These are phyloP conservation scores for Cromileptes altivelis DNA, from an alignment of 2,113 vertebrate species.

Conservation along the genomic window DNA sequence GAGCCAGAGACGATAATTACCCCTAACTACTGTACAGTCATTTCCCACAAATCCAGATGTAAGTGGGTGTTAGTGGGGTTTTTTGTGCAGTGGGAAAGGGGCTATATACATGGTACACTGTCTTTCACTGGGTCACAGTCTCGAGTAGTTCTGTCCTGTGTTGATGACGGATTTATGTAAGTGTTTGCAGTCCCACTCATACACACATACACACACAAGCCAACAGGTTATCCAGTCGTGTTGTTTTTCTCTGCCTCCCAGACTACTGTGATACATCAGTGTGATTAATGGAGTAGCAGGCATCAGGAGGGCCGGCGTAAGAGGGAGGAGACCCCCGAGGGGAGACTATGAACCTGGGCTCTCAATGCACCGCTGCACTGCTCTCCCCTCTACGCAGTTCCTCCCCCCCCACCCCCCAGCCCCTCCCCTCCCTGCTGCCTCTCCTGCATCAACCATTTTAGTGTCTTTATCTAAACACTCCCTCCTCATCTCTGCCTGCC, in stretches of 20 bases:
- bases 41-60: no score
- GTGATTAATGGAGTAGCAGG: slow-evolving; percentile 79
- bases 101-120: not conserved
- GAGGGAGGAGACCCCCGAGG: slow-evolving; percentile 61
- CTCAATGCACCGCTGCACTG: slow-evolving; percentile 43
- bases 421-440: slow-evolving; percentile 14
- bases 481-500: slow-evolving; percentile 17
- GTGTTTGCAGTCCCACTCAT: slow-evolving; percentile 66
- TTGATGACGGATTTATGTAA: slow-evolving; percentile 30
- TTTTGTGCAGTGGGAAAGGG: no score
- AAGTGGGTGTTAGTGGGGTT: no score
- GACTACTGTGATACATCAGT: slow-evolving; percentile 71
- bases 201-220: slow-evolving; percentile 7
- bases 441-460: slow-evolving; percentile 41
- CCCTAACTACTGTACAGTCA: no score
- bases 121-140: not conserved
- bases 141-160: slow-evolving; percentile 9
- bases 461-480: slow-evolving; percentile 57
- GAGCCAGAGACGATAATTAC: no score
- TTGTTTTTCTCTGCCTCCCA: slow-evolving; percentile 67
- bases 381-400: slow-evolving; percentile 10
- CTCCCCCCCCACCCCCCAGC: not conserved
- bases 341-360: slow-evolving; percentile 52
- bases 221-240: slow-evolving; percentile 64
- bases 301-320: slow-evolving; percentile 44